Evolutionary conservation across 2,797 vertebrate genomes (phyloP).

Genomic region (Sciurus carolinensis): DNA sequence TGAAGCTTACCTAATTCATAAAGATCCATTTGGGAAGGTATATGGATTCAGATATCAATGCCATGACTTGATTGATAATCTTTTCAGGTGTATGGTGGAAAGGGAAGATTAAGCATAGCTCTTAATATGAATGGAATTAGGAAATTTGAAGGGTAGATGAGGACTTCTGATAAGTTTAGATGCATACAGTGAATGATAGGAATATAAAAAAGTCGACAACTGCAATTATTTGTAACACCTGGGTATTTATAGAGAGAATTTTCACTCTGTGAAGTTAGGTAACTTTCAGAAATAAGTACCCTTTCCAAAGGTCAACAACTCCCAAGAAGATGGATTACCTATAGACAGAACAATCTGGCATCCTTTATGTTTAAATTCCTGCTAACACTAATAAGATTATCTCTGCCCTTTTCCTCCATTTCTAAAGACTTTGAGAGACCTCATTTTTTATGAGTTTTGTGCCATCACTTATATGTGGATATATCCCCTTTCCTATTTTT

Average conservation of each 20-base stretch:
- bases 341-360: slow-evolving; percentile 21
- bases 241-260: not conserved
- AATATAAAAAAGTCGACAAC: not conserved
- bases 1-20: not conserved
- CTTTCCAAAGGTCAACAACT: slow-evolving; percentile 73
- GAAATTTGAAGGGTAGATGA: slow-evolving; percentile 5
- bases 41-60: not conserved
- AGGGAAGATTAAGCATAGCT: not conserved
- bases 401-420: slow-evolving; percentile 39
- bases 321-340: slow-evolving; percentile 62
- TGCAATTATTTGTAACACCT: not conserved
- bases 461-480: not conserved
- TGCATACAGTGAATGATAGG: not conserved
- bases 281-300: not conserved
- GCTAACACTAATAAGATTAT: slow-evolving; percentile 59
- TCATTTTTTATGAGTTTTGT: not conserved
- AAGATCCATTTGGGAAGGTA: not conserved
- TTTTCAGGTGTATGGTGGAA: not conserved
- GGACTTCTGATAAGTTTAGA: not conserved
- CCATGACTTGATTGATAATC: not conserved
- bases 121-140: not conserved
- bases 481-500: not conserved
- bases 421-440: not conserved
- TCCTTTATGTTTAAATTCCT: slow-evolving; percentile 53
- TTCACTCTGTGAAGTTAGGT: slow-evolving; percentile 40